These are phyloP conservation scores for Sebastolobus altivelis DNA, from an alignment of 2,797 vertebrate species.

Conservation along the genomic window DNA sequence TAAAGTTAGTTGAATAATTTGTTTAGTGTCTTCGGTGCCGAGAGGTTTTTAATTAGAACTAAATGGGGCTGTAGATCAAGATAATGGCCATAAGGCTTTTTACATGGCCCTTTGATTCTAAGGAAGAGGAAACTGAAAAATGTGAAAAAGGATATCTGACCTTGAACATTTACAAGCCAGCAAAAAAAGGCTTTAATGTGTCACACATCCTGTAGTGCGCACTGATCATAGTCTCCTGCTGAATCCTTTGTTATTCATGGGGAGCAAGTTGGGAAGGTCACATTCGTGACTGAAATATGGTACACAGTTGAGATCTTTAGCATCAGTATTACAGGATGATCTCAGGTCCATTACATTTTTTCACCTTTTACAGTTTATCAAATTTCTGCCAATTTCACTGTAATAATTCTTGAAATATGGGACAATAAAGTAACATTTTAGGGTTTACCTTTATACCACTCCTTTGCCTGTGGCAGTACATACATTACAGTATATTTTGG, in stretches of 20 bases:
- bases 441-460: neutral
- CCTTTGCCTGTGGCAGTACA: neutral
- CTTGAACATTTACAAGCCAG: slow-evolving; percentile 38
- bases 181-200: slow-evolving; percentile 39
- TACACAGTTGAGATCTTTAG: slow-evolving; percentile 20
- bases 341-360: neutral
- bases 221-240: slow-evolving; percentile 44
- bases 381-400: neutral
- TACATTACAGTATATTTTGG: neutral
- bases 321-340: slow-evolving; percentile 17
- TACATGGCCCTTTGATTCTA: slow-evolving; percentile 7
- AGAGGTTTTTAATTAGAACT: slow-evolving; percentile 29
- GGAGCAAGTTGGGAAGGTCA: slow-evolving; percentile 60
- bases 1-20: slow-evolving; percentile 1
- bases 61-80: slow-evolving; percentile 5
- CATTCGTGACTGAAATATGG: slow-evolving; percentile 51
- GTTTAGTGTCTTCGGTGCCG: slow-evolving; percentile 3
- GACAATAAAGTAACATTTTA: neutral
- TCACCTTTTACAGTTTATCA: neutral
- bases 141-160: slow-evolving; percentile 35
- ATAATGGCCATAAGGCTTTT: slow-evolving; percentile 20
- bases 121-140: slow-evolving; percentile 12
- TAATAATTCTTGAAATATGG: neutral
- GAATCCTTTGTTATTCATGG: slow-evolving; percentile 45
- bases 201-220: slow-evolving; percentile 52